Evolutionary conservation across 2,113 vertebrate genomes (phyloP).

Genomic region (Varanus komodoensis): DNA sequence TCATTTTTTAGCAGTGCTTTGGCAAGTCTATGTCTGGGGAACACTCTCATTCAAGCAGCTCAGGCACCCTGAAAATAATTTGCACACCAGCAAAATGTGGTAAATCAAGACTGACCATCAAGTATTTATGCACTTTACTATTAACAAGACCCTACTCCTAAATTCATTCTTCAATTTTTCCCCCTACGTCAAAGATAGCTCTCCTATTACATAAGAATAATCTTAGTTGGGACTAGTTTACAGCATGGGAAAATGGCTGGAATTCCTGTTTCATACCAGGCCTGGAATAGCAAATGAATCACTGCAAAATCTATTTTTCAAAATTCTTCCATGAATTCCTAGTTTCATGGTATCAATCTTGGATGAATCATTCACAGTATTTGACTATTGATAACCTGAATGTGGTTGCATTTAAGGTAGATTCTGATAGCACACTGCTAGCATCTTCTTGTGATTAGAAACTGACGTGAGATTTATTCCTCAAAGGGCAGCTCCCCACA

Average conservation of each 20-base stretch:
- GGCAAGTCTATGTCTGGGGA: slow-evolving; percentile 17
- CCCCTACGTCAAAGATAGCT: slow-evolving; percentile 40
- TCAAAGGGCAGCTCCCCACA: background rate
- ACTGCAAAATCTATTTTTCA: slow-evolving; percentile 3
- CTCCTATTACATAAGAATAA: slow-evolving; percentile 34
- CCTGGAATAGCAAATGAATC: slow-evolving; percentile 13
- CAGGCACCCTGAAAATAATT: slow-evolving; percentile 38
- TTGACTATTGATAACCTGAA: background rate
- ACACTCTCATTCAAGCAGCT: slow-evolving; percentile 38
- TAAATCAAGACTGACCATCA: slow-evolving; percentile 39
- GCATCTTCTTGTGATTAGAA: background rate
- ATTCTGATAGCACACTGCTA: background rate
- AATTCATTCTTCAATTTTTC: slow-evolving; percentile 58
- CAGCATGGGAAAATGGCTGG: background rate
- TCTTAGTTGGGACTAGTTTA: slow-evolving; percentile 38
- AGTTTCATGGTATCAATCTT: background rate
- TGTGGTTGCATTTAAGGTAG: background rate
- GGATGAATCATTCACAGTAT: background rate
- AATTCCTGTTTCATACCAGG: slow-evolving; percentile 4
- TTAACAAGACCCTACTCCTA: background rate
- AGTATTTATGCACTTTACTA: slow-evolving; percentile 8
- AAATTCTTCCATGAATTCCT: background rate
- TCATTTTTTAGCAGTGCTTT: slow-evolving; percentile 17
- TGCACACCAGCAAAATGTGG: slow-evolving; percentile 52
- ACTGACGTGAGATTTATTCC: background rate